A percentile compares a stretch with the other conserved stretches of the same genome.
Conservation (phyloP, 2,797 vertebrate genomes). For the Acanthurus lineatus region DNA sequence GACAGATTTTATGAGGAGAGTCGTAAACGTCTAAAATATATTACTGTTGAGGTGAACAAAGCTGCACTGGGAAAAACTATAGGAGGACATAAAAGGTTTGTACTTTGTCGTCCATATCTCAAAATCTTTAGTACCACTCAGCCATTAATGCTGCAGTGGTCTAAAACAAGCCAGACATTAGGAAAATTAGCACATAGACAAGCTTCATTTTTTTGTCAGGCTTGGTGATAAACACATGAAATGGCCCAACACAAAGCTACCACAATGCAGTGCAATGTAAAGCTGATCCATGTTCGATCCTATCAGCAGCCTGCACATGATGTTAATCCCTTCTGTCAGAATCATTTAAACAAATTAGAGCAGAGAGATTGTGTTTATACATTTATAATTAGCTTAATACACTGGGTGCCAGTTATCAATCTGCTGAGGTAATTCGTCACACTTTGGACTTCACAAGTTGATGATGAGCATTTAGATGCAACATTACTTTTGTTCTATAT, state of each 20-base stretch:
- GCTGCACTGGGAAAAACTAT: conserved; percentile 41
- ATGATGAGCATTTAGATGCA: not conserved
- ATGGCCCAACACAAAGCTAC: not conserved
- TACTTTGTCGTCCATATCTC: not conserved
- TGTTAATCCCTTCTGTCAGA: conserved; percentile 5
- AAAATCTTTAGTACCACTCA: too few species aligned
- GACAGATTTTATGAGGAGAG: conserved; percentile 27
- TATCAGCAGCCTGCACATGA: not conserved
- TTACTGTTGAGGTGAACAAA: conserved; percentile 28
- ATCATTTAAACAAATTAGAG: not conserved
- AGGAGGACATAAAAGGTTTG: conserved; percentile 3
- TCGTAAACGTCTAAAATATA: not conserved
- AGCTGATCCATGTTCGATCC: not conserved
- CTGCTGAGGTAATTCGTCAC: not conserved
- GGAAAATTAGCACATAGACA: not conserved
- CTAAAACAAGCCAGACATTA: too few species aligned
- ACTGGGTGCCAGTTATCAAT: not conserved
- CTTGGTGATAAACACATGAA: conserved; percentile 4
- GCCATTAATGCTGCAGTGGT: too few species aligned
- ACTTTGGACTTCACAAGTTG: not conserved
- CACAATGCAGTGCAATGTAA: not conserved
- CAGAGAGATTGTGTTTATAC: not conserved
- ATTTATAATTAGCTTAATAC: not conserved
- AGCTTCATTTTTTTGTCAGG: not conserved
- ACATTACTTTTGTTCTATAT: not conserved